Conservation (phyloP, 2,888 invertebrate genomes). For the Nudaria mundana region DNA sequence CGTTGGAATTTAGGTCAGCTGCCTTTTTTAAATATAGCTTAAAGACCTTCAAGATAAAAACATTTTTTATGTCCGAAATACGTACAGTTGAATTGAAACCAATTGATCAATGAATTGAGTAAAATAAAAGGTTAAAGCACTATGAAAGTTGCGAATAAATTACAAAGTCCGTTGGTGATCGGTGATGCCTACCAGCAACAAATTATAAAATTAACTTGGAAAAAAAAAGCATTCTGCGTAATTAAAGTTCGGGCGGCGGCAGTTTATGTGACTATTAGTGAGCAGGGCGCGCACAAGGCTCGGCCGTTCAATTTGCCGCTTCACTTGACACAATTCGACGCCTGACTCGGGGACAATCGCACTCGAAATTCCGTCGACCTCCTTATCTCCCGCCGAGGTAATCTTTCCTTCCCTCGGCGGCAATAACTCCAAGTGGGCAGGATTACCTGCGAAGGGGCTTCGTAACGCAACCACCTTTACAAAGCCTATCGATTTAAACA, state of each 20-base stretch:
- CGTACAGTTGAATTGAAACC: no score
- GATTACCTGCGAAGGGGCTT: conserved; percentile 79
- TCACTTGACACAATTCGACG: conserved; percentile 82
- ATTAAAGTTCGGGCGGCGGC: conserved; percentile 70
- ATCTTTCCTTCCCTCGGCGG: conserved; percentile 81
- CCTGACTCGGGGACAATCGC: conserved; percentile 81
- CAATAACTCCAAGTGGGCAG: conserved; percentile 81
- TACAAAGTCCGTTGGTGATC: no score
- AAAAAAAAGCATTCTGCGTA: conserved; percentile 65
- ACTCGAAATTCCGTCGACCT: conserved; percentile 79
- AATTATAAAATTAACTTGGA: conserved; percentile 37
- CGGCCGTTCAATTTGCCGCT: conserved; percentile 81
- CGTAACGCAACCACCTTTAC: conserved; percentile 74
- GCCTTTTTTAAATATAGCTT: conserved; percentile 14
- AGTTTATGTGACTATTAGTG: conserved; percentile 80
- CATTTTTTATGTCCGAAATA: no score
- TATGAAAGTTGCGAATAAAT: no score
- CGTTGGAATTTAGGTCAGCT: conserved; percentile 27
- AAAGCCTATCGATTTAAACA: conserved; percentile 77
- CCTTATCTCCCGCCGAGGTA: conserved; percentile 81
- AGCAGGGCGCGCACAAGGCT: conserved; percentile 73
- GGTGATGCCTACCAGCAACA: no score
- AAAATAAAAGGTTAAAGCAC: no score
- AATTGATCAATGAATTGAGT: no score
- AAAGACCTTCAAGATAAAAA: conserved; percentile 6